Percentiles rank a stretch among this genome's conserved stretches.
Conservation (phyloP, 2,113 vertebrate species). For the Otocyon megalotis region DNA sequence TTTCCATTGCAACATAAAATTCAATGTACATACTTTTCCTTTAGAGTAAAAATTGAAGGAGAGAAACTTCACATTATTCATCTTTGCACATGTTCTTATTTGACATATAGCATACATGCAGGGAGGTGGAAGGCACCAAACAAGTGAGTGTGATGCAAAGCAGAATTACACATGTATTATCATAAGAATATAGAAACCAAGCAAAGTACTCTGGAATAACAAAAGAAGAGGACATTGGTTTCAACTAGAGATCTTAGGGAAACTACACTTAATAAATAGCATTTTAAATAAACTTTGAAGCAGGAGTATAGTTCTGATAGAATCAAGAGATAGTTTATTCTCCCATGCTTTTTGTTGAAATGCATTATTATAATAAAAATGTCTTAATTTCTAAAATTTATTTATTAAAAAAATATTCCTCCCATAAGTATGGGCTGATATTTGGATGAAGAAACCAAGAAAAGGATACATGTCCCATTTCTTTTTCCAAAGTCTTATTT, state of each 20-base stretch:
- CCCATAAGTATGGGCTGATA: background rate
- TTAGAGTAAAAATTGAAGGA: background rate
- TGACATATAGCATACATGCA: background rate
- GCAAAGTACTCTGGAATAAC: background rate
- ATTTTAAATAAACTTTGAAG: background rate
- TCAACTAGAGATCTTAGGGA: background rate
- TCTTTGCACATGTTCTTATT: background rate
- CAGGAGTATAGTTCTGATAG: background rate
- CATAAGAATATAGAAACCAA: background rate
- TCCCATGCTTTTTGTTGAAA: background rate
- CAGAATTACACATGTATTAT: background rate
- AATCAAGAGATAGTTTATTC: background rate
- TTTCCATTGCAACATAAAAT: conserved; percentile 8
- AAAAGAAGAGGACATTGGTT: background rate
- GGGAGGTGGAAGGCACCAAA: background rate
- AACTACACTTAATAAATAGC: background rate
- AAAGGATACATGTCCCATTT: background rate
- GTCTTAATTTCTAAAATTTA: background rate
- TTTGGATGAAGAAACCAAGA: background rate
- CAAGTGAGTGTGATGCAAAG: background rate
- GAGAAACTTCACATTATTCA: background rate
- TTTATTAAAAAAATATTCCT: background rate
- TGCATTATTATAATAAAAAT: background rate
- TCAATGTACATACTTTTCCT: background rate
- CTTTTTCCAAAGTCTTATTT: background rate